phyloP scores from a whole-genome alignment of 2,888 invertebrate genomes.

The Parnassius smintheus region DNA sequence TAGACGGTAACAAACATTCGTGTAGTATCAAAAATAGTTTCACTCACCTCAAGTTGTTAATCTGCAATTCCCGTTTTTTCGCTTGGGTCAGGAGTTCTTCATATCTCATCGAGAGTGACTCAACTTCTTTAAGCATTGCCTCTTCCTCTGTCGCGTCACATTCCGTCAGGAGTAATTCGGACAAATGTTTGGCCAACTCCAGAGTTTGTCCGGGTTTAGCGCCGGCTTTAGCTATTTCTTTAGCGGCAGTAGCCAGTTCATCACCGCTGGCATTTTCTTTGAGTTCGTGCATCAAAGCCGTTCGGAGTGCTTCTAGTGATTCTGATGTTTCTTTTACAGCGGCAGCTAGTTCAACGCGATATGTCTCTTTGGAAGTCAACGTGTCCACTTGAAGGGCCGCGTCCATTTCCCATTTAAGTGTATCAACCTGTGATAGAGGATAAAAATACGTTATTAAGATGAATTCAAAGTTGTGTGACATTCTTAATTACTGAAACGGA shows the following conservation, averaged over 20 bases:
- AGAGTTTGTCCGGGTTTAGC: slow-evolving; percentile 90
- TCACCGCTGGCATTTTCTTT: slow-evolving; percentile 77
- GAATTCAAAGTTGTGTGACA: no score
- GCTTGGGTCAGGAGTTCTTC: slow-evolving; percentile 85
- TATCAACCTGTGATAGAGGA: slow-evolving; percentile 83
- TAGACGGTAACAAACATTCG: slow-evolving; percentile 9
- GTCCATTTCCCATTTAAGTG: slow-evolving; percentile 88
- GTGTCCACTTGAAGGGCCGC: slow-evolving; percentile 92
- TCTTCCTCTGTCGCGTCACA: slow-evolving; percentile 85
- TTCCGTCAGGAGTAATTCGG: slow-evolving; percentile 87
- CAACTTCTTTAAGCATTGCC: slow-evolving; percentile 84
- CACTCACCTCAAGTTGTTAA: slow-evolving; percentile 88
- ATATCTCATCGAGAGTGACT: slow-evolving; percentile 84
- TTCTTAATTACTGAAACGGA: no score
- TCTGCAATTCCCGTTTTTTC: slow-evolving; percentile 87
- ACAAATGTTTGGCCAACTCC: slow-evolving; percentile 90
- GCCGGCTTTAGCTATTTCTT: slow-evolving; percentile 87
- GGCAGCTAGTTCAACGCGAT: slow-evolving; percentile 86
- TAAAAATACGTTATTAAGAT: background rate
- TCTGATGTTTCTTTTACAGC: slow-evolving; percentile 87
- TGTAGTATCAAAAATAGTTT: slow-evolving; percentile 1
- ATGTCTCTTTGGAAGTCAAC: slow-evolving; percentile 91
- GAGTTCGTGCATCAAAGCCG: slow-evolving; percentile 63
- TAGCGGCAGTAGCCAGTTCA: slow-evolving; percentile 83
- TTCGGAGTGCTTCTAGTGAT: slow-evolving; percentile 84